Base-by-base conservation (phyloP, 2,113 vertebrate species). In the Phaethon lepturus region DNA sequence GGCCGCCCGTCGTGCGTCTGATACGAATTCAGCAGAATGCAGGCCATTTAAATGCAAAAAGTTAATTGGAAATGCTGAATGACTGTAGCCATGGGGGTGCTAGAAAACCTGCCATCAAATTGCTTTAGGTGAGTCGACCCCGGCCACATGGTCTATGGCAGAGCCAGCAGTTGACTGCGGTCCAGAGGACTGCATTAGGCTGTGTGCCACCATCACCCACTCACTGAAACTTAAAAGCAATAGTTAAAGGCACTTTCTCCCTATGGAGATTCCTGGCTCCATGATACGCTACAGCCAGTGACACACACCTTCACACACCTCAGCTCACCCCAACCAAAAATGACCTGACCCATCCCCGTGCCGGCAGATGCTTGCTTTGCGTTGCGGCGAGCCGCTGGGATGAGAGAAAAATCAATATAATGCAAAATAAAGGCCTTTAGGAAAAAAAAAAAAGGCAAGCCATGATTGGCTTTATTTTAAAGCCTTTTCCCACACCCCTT, bases 391-490 rank as follows among this genome's bases (percentile, higher is more conserved):
- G 77, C 63, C 40, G 33, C 45, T 40, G 60, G 69, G 76, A 67
- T 20, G 20, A 71, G 66, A 82, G 35, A 58, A 83, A 90, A 95
- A 92, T 73, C 84, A 11, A 60, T 69, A 62, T 20, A 55, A 76
- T 7, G 6, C 33, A 88, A 88, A 93, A 92, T 35, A 86, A 90
- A 89, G 67, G 66, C 55, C 60, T 63, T 86, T 38, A 23, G 59
- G 55, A 33, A 66, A 78, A 58, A 49, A 44, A 35, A n/a, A 28
- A 45, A 22, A 62, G 14, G 17, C 0, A 1, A 89, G 60, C 50
- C 23, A 10, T 63, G 88, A 86, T 88, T 96, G 78, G 60, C 76
- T 92, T 94, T 31, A 42, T 73, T 92, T 89, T 66, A 77, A 88
- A 95, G 76, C 76, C 69, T 89, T 91, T 82, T 31, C 78, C 52